Conservation (phyloP, 2,888 invertebrate genomes). For the Lamellibrachia satsuma region DNA sequence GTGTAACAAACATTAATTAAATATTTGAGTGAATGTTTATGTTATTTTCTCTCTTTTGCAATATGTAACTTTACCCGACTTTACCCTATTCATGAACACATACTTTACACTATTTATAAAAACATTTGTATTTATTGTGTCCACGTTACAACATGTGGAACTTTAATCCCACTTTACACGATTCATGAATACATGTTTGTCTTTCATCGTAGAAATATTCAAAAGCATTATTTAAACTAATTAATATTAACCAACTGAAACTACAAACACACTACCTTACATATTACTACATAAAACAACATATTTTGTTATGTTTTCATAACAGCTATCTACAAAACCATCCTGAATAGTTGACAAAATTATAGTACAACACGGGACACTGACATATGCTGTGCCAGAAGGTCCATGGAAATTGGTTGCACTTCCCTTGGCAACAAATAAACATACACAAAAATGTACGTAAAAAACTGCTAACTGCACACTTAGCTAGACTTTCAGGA, state of each 20-base stretch:
- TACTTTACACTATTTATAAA: neutral
- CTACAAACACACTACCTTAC: too few species aligned
- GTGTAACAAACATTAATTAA: neutral
- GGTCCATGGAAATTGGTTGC: neutral
- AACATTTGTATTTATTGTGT: neutral
- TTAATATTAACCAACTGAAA: too few species aligned
- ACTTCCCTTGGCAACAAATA: neutral
- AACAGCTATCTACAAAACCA: neutral
- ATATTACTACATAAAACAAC: neutral
- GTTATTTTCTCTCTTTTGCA: neutral
- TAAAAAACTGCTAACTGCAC: neutral
- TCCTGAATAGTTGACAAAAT: neutral
- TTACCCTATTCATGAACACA: neutral
- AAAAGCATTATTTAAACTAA: too few species aligned
- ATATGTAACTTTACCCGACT: neutral
- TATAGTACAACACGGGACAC: neutral
- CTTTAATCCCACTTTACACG: neutral
- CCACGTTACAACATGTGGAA: neutral
- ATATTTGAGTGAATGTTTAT: neutral
- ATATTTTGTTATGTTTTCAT: neutral
- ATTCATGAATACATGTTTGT: neutral
- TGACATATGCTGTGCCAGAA: neutral
- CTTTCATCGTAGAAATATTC: neutral
- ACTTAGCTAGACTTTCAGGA: neutral
- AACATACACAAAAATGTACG: neutral